Conservation (phyloP, 2,797 vertebrate genomes). For the Protonibea diacanthus region DNA sequence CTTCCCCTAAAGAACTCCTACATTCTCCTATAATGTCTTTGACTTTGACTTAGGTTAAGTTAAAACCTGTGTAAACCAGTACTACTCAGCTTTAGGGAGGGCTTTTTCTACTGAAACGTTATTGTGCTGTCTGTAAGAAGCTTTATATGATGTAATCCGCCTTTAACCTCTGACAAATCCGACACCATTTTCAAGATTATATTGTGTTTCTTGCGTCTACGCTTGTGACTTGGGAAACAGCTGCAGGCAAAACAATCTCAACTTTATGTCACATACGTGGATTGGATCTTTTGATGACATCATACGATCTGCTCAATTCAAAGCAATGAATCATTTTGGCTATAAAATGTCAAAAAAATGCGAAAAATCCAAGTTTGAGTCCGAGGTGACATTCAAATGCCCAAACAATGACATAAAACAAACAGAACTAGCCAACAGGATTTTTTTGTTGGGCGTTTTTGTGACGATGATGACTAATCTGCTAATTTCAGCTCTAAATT, state of each 20-base stretch:
- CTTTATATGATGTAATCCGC: neutral
- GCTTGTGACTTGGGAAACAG: neutral
- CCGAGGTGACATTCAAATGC: neutral
- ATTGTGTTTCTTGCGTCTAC: neutral
- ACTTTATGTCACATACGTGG: neutral
- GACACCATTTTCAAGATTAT: neutral
- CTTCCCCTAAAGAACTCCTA: slow-evolving; percentile 10
- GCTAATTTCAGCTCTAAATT: neutral
- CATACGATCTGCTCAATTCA: neutral
- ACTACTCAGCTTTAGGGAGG: neutral
- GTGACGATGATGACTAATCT: too few relatives aligned
- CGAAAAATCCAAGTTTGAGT: neutral
- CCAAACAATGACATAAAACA: neutral
- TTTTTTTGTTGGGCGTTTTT: neutral
- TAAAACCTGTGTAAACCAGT: slow-evolving; percentile 13
- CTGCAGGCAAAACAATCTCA: neutral
- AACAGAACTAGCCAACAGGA: neutral
- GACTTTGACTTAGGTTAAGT: slow-evolving; percentile 2
- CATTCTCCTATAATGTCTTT: slow-evolving; percentile 4
- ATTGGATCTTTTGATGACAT: neutral
- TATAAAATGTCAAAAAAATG: too few relatives aligned
- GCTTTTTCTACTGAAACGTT: neutral
- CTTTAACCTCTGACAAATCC: neutral
- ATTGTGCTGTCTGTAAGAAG: neutral
- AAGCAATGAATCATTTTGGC: neutral